A percentile compares a stretch with the other conserved stretches of the same genome.
Evolutionary conservation across 2,888 invertebrate genomes (phyloP).

Genomic region (Xanthia togata): DNA sequence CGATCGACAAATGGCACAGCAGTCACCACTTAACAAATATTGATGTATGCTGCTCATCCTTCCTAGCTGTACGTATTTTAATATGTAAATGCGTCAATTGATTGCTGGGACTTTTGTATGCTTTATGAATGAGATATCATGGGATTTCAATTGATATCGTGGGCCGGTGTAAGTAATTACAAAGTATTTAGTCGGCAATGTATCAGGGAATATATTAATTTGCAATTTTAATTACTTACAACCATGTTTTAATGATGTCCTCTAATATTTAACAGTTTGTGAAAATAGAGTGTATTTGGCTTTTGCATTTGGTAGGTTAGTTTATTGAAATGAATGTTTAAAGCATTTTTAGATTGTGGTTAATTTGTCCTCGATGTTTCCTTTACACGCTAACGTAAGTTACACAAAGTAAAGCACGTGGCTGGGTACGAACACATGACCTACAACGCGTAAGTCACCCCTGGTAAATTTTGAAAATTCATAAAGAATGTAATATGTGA

Average conservation of each 20-base stretch:
- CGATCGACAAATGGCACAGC: too few species aligned
- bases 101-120: conserved; percentile 59
- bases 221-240: conserved; percentile 19
- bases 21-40: too few species aligned
- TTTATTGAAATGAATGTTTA: neutral
- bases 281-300: neutral
- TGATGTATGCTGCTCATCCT: neutral
- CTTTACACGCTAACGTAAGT: too few species aligned
- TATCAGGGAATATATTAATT: conserved; percentile 1
- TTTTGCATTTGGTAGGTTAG: neutral
- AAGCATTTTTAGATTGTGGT: neutral
- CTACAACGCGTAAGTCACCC: too few species aligned
- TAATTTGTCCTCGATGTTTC: neutral
- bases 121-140: conserved; percentile 56
- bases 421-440: too few species aligned
- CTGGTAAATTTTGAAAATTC: neutral
- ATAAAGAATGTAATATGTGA: neutral
- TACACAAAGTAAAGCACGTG: too few species aligned
- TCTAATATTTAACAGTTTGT: neutral
- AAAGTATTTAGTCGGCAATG: conserved; percentile 33
- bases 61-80: conserved; percentile 46
- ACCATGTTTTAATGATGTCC: conserved; percentile 15
- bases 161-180: conserved; percentile 58
- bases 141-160: conserved; percentile 57
- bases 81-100: conserved; percentile 65